Base-by-base conservation (phyloP, 2,113 vertebrate species). In the Toxotes chatareus region DNA sequence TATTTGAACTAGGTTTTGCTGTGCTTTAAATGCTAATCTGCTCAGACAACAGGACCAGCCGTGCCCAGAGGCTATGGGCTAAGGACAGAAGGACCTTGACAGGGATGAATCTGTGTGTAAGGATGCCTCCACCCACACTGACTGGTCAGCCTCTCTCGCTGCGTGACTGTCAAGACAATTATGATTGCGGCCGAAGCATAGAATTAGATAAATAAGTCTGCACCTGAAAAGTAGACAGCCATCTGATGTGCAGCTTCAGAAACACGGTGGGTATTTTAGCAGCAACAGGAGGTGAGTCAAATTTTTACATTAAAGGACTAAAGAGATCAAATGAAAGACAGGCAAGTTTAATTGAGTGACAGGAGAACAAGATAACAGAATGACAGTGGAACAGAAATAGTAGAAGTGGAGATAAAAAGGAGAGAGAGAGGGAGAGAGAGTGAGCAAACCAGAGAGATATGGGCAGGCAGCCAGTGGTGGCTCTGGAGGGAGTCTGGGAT, bases 21-120 rank as follows among this genome's bases (percentile, higher is more conserved):
- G 67, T 71, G 80, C 73, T 82, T 82, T 66, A 73, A 88, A 89
- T 88, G 89, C 77, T 93, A 94, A 94, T 93, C 76, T 87, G 76
- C 73, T 90, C 90, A 77, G 92, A 94, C 93, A 93, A 86, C 89
- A 89, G 92, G 86, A 91, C 86, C 89, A 84, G 83, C 70, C 69
- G 60, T 91, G 83, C 88, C 91, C 82, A 31, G 76, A 34, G 91
- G 92, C 88, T 87, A 69, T 70, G 40, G 82, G 73, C 88, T 88
- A 85, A 94, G 91, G 91, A 91, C 92, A 87, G 82, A 66, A 89
- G 88, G 89, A 93, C 92, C 93, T 94, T 93, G 91, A 91, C 91
- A 84, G 69, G 67, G 12, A 63, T 82, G 63, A 65, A 71, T 83
- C 56, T 75, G 64, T 80, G 77, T 83, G 82, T 77, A 80, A 84